phyloP scores from a whole-genome alignment of 2,113 vertebrate species.

The Myiagra hebetior region DNA sequence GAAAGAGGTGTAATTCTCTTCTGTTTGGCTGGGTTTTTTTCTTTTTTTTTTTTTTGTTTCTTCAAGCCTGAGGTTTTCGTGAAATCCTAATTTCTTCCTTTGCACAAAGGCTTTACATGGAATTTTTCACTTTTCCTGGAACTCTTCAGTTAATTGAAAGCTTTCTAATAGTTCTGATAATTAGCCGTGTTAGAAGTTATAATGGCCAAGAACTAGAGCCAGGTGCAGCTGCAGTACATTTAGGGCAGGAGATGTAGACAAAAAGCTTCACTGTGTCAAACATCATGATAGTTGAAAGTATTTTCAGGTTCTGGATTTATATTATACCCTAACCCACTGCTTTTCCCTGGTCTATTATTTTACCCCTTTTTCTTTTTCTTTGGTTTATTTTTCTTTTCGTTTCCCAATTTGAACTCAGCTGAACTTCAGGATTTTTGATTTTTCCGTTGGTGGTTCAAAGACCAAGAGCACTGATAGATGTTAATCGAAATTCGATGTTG shows the following conservation, averaged over 20 bases:
- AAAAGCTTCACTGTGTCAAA: not conserved
- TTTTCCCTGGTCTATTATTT: not conserved
- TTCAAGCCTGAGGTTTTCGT: not conserved
- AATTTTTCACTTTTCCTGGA: not conserved
- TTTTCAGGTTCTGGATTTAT: not conserved
- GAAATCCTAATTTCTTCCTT: not conserved
- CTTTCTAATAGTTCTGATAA: constrained; percentile 1
- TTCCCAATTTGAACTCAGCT: not conserved
- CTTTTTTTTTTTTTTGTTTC: not conserved
- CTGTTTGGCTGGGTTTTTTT: not conserved
- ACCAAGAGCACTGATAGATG: not conserved
- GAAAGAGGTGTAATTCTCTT: not conserved
- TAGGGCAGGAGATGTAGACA: not conserved
- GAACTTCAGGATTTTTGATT: not conserved
- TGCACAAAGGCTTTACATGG: not conserved
- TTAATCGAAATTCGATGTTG: not conserved
- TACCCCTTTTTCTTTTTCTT: not conserved
- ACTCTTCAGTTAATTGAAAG: not conserved
- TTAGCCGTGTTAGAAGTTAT: not conserved
- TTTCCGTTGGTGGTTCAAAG: not conserved
- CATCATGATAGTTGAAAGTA: not conserved
- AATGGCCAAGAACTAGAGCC: not conserved
- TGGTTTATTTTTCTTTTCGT: accelerated
- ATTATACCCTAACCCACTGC: not conserved
- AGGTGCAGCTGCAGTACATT: not conserved